Percentiles rank a stretch among this genome's conserved stretches.
Evolutionary conservation across 2,888 invertebrate species (phyloP).

Genomic region (Anoplius nigerrimus): DNA sequence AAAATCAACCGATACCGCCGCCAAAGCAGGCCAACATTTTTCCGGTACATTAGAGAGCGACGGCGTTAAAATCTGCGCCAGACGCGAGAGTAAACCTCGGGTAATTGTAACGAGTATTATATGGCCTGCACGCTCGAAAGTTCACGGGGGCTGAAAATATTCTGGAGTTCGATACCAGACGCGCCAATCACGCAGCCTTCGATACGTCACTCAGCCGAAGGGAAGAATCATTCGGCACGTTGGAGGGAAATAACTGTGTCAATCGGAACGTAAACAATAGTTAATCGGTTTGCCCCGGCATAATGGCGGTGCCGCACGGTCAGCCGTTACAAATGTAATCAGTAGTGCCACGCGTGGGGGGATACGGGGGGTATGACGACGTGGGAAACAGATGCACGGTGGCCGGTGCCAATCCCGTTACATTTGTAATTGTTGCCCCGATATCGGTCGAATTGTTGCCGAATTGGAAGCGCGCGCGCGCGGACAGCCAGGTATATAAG

Average conservation of each 20-base stretch:
- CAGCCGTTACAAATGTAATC: slow-evolving; percentile 39
- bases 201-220: no score
- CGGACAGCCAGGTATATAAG: slow-evolving; percentile 1
- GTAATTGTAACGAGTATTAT: no score
- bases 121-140: no score
- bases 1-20: no score
- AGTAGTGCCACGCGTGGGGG: background rate
- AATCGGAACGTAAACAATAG: slow-evolving; percentile 40
- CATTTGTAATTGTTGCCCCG: slow-evolving; percentile 48
- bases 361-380: slow-evolving; percentile 23
- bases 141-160: no score
- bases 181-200: no score
- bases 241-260: background rate
- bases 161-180: no score
- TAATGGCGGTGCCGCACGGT: slow-evolving; percentile 23
- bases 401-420: slow-evolving; percentile 45
- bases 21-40: no score
- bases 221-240: no score
- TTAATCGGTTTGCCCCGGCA: slow-evolving; percentile 45
- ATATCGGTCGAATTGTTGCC: slow-evolving; percentile 24
- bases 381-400: slow-evolving; percentile 12
- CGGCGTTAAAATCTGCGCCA: no score
- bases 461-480: slow-evolving; percentile 31
- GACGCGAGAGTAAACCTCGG: no score
- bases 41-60: no score